Conservation (phyloP, 2,888 invertebrate species). For the Eupithecia tripunctaria region DNA sequence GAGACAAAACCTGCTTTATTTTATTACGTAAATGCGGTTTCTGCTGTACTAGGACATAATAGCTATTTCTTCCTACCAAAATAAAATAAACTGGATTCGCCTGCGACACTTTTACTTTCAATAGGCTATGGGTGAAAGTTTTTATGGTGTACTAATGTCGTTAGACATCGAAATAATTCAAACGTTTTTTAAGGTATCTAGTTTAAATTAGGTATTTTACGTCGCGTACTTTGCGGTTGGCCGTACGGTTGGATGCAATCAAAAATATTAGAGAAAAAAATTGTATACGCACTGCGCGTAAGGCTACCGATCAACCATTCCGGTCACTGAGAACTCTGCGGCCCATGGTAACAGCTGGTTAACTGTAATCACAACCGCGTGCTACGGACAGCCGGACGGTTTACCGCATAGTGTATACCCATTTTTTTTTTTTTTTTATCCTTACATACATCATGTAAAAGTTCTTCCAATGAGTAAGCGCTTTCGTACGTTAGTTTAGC, state of each 20-base stretch:
- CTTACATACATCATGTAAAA: not conserved
- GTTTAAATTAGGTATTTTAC: not conserved
- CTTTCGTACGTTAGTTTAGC: not conserved
- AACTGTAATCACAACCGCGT: too few relatives aligned
- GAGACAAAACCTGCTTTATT: conserved; percentile 22
- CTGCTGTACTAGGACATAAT: conserved; percentile 22
- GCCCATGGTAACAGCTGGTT: too few relatives aligned
- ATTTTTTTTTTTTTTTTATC: not conserved
- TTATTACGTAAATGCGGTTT: conserved; percentile 35
- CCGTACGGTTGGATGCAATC: too few relatives aligned
- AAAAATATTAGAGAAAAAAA: too few relatives aligned
- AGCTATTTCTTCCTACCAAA: conserved; percentile 29
- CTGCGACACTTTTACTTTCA: conserved; percentile 70
- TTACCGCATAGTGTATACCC: too few relatives aligned
- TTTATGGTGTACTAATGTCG: conserved; percentile 29
- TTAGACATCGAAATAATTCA: not conserved
- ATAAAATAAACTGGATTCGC: conserved; percentile 54
- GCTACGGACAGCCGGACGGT: too few relatives aligned
- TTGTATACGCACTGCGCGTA: too few relatives aligned
- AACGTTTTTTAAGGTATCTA: not conserved
- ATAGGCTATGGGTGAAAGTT: conserved; percentile 51
- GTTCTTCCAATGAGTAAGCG: not conserved
- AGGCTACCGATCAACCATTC: too few relatives aligned
- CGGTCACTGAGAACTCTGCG: too few relatives aligned
- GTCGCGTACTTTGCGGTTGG: not conserved